These are phyloP conservation scores for Lutraria rhynchaena DNA, from an alignment of 1,140 invertebrate genomes.

Conservation along the genomic window DNA sequence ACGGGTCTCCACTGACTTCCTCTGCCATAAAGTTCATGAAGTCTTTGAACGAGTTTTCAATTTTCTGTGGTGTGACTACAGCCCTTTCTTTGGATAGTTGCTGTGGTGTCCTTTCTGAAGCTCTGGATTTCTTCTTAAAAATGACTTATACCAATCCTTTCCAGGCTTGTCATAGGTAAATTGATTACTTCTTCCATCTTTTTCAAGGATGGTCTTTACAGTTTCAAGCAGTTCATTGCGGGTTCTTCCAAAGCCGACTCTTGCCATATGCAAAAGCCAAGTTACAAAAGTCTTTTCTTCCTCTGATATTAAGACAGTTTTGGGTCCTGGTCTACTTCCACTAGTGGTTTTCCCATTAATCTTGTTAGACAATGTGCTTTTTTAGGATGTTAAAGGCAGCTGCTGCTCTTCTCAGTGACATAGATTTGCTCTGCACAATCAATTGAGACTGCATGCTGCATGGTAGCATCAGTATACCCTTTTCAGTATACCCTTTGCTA, in stretches of 20 bases:
- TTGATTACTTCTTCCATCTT: conserved; percentile 21
- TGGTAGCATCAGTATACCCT: too few species aligned
- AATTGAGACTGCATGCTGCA: too few species aligned
- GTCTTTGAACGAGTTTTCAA: conserved; percentile 38
- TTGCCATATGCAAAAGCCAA: conserved; percentile 36
- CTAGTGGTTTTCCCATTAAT: too few species aligned
- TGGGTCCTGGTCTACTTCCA: neutral
- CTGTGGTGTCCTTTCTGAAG: neutral
- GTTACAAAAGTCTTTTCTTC: conserved; percentile 29
- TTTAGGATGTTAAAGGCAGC: too few species aligned
- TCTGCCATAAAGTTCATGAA: conserved; percentile 21
- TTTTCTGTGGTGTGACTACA: conserved; percentile 8
- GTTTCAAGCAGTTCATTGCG: conserved; percentile 33
- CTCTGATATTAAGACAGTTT: conserved; percentile 11
- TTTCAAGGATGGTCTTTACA: conserved; percentile 42
- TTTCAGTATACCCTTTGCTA: too few species aligned
- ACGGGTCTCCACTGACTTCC: conserved; percentile 1
- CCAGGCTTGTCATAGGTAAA: conserved; percentile 47
- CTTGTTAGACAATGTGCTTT: too few species aligned
- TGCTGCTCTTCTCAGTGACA: too few species aligned
- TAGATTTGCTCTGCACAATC: too few species aligned
- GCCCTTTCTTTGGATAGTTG: conserved; percentile 41
- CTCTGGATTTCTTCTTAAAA: conserved; percentile 36
- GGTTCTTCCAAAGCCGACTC: conserved; percentile 47
- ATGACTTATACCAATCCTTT: conserved; percentile 22